Conservation (phyloP, 2,113 vertebrate genomes). For the Stigmatopora argus region DNA sequence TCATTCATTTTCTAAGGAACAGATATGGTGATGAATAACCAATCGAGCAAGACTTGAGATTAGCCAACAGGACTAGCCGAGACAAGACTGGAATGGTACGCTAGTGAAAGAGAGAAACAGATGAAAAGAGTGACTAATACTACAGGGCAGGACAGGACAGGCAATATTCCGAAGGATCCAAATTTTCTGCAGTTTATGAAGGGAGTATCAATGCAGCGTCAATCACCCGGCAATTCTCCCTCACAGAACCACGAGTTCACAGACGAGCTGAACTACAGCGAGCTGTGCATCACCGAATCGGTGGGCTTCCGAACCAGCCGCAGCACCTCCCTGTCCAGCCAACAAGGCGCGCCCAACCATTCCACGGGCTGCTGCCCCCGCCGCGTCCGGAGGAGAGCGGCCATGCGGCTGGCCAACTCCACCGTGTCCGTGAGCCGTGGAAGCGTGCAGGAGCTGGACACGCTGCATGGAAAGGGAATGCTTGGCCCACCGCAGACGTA, state of each 20-base stretch:
- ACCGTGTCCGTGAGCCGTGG: conserved; percentile 81
- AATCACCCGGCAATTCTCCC: neutral
- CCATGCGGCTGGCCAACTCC: conserved; percentile 83
- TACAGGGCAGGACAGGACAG: too few species aligned
- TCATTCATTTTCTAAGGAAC: too few species aligned
- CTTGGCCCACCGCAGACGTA: conserved; percentile 73
- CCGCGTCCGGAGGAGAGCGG: conserved; percentile 73
- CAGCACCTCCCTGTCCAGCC: conserved; percentile 86
- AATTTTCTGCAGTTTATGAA: neutral
- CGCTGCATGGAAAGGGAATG: conserved; percentile 68
- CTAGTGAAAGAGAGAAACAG: too few species aligned
- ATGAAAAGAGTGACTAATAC: too few species aligned
- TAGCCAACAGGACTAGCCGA: too few species aligned
- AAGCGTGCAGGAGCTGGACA: conserved; percentile 86
- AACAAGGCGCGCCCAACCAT: conserved; percentile 68
- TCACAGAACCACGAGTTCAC: conserved; percentile 85
- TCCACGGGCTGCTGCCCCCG: conserved; percentile 79
- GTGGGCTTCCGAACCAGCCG: conserved; percentile 80
- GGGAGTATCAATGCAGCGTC: neutral
- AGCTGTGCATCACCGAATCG: conserved; percentile 79
- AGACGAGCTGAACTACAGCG: conserved; percentile 81
- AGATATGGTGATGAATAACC: too few species aligned
- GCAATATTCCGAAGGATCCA: too few species aligned
- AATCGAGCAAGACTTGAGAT: too few species aligned
- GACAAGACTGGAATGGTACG: too few species aligned